These are phyloP conservation scores for Macrotus californicus DNA, from an alignment of 2,113 vertebrate species.

Conservation along the genomic window DNA sequence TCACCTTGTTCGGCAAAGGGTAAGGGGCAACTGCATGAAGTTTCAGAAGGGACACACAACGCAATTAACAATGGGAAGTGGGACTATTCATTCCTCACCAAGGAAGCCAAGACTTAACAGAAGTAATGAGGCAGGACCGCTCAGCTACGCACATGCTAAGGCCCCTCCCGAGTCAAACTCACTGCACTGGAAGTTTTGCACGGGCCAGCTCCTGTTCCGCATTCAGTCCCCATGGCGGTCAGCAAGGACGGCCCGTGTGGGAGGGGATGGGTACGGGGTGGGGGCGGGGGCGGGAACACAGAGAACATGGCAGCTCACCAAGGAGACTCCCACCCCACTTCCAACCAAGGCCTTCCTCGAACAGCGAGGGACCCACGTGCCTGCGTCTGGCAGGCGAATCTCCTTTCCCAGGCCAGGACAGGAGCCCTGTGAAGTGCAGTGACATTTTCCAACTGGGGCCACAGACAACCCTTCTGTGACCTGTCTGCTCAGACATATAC, in stretches of 20 bases:
- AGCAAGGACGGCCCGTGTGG: not conserved
- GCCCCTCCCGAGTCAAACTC: not conserved
- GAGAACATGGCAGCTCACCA: not conserved
- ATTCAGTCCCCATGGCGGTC: not conserved
- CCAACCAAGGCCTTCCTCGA: not conserved
- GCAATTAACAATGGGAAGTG: not conserved
- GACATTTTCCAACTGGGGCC: slow-evolving; percentile 30
- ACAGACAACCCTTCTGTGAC: not conserved
- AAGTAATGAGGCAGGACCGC: not conserved
- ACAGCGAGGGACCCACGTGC: rapidly evolving
- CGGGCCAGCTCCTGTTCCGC: not conserved
- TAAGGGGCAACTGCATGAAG: not conserved
- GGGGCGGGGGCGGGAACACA: not conserved
- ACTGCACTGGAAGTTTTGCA: not conserved
- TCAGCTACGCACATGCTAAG: not conserved
- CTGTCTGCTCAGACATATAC: not conserved
- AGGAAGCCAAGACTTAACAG: not conserved
- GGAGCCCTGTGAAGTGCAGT: not conserved
- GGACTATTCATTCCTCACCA: not conserved
- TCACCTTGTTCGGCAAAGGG: not conserved
- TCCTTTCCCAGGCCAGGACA: not conserved
- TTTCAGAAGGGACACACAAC: not conserved
- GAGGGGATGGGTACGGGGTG: not conserved
- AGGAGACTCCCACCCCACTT: not conserved
- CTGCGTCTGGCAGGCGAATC: not conserved